Percentiles rank a stretch among this genome's conserved stretches.
Evolutionary conservation across 2,797 vertebrate species (phyloP).

Genomic region (Scolopax bukidnonensis): DNA sequence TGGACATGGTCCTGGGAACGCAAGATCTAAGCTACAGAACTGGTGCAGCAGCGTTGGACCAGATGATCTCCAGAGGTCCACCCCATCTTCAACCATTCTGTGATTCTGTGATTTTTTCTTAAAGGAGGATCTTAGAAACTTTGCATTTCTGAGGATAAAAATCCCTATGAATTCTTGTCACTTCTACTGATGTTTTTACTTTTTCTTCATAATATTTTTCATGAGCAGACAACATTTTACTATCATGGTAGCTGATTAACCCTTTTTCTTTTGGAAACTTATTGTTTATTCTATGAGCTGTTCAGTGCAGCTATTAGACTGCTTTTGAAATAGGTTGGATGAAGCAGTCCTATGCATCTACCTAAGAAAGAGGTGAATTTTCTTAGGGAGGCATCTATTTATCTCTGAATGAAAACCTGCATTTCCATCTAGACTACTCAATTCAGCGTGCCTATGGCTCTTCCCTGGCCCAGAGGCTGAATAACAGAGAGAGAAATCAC

Average conservation of each 20-base stretch:
- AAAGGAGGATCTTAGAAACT: background rate
- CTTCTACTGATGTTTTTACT: background rate
- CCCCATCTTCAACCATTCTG: background rate
- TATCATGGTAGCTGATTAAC: background rate
- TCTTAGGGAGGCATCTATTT: background rate
- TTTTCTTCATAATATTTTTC: background rate
- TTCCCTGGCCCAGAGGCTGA: background rate
- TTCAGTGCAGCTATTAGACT: background rate
- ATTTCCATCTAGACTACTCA: background rate
- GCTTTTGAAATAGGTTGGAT: background rate
- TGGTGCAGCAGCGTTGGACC: rapidly evolving
- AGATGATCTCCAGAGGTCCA: background rate
- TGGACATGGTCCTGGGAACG: background rate
- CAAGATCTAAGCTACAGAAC: background rate
- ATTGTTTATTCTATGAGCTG: background rate
- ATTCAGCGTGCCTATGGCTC: background rate
- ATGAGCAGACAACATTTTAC: background rate
- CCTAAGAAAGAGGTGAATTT: background rate
- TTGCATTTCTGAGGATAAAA: background rate
- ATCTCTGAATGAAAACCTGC: background rate
- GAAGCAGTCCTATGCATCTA: background rate
- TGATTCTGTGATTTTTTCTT: background rate
- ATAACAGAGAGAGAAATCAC: background rate
- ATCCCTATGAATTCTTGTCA: background rate
- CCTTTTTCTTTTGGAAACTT: background rate